A percentile compares a stretch with the other conserved stretches of the same genome.
phyloP scores from a whole-genome alignment of 2,113 vertebrate genomes.

The Malurus elegans region DNA sequence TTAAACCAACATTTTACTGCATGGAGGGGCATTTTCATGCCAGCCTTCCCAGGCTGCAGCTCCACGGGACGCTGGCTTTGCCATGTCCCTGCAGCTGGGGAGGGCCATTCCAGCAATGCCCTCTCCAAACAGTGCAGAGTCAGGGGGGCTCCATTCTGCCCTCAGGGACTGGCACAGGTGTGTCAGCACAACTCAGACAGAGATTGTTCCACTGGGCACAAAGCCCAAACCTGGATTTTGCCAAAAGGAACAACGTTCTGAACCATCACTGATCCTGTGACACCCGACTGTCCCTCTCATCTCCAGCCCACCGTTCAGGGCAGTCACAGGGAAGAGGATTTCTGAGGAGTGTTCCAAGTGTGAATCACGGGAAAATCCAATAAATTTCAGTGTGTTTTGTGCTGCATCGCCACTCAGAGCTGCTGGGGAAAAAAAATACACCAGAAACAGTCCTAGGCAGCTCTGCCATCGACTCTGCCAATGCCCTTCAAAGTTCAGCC shows the following conservation, averaged over 20 bases:
- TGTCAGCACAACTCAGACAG: neutral
- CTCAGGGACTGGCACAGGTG: neutral
- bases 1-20: conserved; percentile 15
- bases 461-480: neutral
- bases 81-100: neutral
- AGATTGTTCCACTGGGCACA: neutral
- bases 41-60: neutral
- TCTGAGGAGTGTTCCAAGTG: neutral
- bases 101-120: neutral
- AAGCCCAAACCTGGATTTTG: neutral
- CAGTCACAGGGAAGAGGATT: conserved; percentile 22
- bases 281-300: conserved; percentile 4
- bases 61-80: neutral
- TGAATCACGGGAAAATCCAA: conserved; percentile 19
- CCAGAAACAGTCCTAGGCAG: neutral
- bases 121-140: neutral
- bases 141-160: neutral
- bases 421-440: neutral
- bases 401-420: neutral
- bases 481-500: neutral
- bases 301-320: conserved; percentile 4
- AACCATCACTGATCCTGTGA: neutral
- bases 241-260: neutral
- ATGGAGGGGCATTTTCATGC: neutral
- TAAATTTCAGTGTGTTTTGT: neutral